Percentiles rank a stretch among this genome's conserved stretches.
Evolutionary conservation across 2,797 vertebrate genomes (phyloP).

Genomic region (Eidolon dupreanum): DNA sequence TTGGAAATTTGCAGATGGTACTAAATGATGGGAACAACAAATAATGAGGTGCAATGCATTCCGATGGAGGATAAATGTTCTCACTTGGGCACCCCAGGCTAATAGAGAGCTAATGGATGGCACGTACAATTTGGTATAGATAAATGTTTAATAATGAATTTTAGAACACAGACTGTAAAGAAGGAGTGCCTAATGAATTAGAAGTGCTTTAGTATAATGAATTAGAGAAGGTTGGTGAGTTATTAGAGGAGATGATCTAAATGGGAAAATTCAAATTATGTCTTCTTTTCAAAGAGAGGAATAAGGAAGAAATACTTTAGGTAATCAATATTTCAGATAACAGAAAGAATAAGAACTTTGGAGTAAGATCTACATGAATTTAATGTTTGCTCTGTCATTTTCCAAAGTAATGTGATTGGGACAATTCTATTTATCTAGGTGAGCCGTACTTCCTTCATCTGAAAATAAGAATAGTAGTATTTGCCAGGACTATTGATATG

Average conservation of each 20-base stretch:
- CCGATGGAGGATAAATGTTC: slow-evolving; percentile 40
- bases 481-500: accelerated
- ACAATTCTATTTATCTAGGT: neutral
- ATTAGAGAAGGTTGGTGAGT: slow-evolving; percentile 53
- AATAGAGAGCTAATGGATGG: slow-evolving; percentile 73
- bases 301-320: neutral
- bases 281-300: neutral
- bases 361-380: neutral
- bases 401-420: neutral
- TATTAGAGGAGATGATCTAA: slow-evolving; percentile 13
- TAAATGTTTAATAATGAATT: slow-evolving; percentile 81
- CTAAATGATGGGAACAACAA: slow-evolving; percentile 64
- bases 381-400: neutral
- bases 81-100: slow-evolving; percentile 61
- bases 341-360: neutral
- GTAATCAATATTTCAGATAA: neutral
- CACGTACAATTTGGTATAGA: slow-evolving; percentile 72
- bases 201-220: slow-evolving; percentile 36
- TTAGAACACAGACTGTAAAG: slow-evolving; percentile 71
- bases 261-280: slow-evolving; percentile 24
- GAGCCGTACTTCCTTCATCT: neutral
- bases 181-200: slow-evolving; percentile 69
- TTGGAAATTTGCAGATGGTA: slow-evolving; percentile 74
- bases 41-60: slow-evolving; percentile 61
- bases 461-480: neutral